A percentile compares a stretch with the other conserved stretches of the same genome.
Conservation (phyloP, 2,888 invertebrate genomes). For the Phlogophora meticulosa region DNA sequence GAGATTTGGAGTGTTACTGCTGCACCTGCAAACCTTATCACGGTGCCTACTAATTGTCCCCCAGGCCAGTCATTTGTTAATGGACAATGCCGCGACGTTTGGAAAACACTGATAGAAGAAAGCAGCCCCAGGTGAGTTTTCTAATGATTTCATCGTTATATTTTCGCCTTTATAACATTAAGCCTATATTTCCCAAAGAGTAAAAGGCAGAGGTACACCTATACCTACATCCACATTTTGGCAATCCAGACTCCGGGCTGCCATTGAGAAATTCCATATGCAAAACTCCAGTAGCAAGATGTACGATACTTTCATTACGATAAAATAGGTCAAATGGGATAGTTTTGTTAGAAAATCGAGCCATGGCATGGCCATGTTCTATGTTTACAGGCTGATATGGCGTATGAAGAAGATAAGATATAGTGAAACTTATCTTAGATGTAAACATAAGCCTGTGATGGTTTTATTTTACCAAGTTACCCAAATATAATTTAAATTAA, state of each 20-base stretch:
- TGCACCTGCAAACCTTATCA: constrained; percentile 55
- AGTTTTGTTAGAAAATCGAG: not conserved
- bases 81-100: constrained; percentile 59
- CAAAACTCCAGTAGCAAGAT: too few species aligned
- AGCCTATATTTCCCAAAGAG: too few species aligned
- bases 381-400: constrained; percentile 11
- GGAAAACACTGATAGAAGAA: constrained; percentile 18
- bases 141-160: not conserved
- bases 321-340: not conserved
- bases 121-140: constrained; percentile 38
- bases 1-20: constrained; percentile 43
- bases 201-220: too few species aligned
- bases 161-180: not conserved
- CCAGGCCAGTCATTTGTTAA: constrained; percentile 61
- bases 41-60: constrained; percentile 67
- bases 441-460: constrained; percentile 13
- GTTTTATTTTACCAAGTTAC: constrained; percentile 5
- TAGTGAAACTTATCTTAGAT: constrained; percentile 15
- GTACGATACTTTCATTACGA: not conserved
- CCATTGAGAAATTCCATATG: too few species aligned
- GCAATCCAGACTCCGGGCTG: too few species aligned
- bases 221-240: not conserved
- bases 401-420: constrained; percentile 37
- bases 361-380: not conserved
- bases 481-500: too few species aligned